These are phyloP conservation scores for Drosophila persimilis DNA, from an alignment of 1,140 invertebrate species.

Conservation along the genomic window DNA sequence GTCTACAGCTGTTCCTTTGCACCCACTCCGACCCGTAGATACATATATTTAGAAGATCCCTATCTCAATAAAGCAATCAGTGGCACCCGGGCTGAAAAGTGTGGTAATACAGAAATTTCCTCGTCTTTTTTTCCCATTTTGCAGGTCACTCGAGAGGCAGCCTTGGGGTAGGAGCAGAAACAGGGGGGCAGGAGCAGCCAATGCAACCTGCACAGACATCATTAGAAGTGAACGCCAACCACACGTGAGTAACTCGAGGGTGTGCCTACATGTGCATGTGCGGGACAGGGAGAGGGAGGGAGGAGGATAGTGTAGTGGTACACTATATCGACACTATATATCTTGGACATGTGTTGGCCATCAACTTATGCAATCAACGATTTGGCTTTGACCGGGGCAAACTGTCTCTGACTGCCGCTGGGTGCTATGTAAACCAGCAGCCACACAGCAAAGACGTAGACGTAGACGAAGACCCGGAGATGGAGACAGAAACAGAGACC, in stretches of 20 bases:
- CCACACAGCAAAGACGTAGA: constrained; percentile 32
- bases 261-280: background rate
- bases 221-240: constrained; percentile 68
- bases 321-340: constrained; percentile 68
- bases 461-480: background rate
- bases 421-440: constrained; percentile 74
- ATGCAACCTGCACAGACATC: constrained; percentile 75
- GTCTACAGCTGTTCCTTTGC: background rate
- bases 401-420: constrained; percentile 51
- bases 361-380: constrained; percentile 82
- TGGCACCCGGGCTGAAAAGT: constrained; percentile 35
- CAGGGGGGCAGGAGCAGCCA: constrained; percentile 37
- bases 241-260: constrained; percentile 61
- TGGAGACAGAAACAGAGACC: constrained; percentile 11
- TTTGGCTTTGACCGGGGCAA: constrained; percentile 74
- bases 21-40: constrained; percentile 2
- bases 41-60: constrained; percentile 29
- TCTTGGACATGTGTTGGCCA: constrained; percentile 79
- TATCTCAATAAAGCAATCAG: constrained; percentile 66
- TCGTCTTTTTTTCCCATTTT: constrained; percentile 12
- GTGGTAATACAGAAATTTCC: constrained; percentile 46
- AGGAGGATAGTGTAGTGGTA: background rate
- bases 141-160: constrained; percentile 24
- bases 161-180: background rate
- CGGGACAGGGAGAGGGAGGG: constrained; percentile 17